These are phyloP conservation scores for Chloebia gouldiae DNA, from an alignment of 2,113 vertebrate species.

Conservation along the genomic window DNA sequence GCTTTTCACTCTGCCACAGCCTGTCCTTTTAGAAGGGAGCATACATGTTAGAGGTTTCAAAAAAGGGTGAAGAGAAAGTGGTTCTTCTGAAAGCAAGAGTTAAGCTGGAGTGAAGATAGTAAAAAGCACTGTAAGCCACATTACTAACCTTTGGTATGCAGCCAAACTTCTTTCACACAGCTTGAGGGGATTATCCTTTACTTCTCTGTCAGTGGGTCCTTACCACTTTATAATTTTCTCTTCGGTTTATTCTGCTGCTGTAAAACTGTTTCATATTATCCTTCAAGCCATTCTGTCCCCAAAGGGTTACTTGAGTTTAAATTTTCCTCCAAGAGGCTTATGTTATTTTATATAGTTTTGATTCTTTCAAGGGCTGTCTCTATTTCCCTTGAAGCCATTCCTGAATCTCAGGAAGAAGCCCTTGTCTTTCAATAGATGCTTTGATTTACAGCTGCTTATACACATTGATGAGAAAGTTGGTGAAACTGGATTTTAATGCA, in stretches of 20 bases:
- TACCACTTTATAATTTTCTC: background rate
- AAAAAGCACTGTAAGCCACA: background rate
- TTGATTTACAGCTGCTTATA: background rate
- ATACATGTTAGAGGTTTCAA: fast-evolving
- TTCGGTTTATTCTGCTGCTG: background rate
- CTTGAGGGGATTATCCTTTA: background rate
- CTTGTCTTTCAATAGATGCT: background rate
- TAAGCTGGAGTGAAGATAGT: background rate
- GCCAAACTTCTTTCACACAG: background rate
- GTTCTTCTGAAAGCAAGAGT: background rate
- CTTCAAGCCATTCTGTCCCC: background rate
- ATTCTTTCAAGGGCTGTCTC: background rate
- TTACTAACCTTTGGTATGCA: background rate
- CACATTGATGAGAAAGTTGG: background rate
- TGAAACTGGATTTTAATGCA: background rate
- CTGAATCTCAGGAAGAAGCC: background rate
- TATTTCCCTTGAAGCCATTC: background rate
- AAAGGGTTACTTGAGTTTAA: background rate
- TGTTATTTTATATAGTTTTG: background rate
- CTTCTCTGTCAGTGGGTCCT: background rate
- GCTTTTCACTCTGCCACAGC: background rate
- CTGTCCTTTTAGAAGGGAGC: background rate
- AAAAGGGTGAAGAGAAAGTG: background rate
- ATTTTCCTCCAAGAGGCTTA: background rate
- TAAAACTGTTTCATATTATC: background rate